These are phyloP conservation scores for Crenichthys baileyi DNA, from an alignment of 2,797 vertebrate species.

Conservation along the genomic window DNA sequence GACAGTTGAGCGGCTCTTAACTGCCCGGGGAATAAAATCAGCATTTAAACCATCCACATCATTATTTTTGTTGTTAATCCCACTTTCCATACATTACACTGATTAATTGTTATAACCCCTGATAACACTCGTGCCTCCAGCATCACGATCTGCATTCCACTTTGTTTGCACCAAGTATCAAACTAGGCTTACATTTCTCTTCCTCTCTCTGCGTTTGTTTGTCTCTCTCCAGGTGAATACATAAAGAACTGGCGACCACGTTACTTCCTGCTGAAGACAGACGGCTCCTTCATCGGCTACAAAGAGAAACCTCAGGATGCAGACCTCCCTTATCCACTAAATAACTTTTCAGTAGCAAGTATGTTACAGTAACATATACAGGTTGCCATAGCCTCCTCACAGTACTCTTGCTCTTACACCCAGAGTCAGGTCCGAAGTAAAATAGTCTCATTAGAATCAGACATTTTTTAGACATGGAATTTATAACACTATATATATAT, in stretches of 20 bases:
- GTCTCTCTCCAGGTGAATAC: constrained; percentile 88
- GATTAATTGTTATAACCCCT: constrained; percentile 21
- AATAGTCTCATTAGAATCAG: too few species aligned
- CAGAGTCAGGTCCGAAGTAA: too few species aligned
- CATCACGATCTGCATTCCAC: constrained; percentile 5
- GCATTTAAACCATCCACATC: constrained; percentile 53
- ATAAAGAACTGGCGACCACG: constrained; percentile 99
- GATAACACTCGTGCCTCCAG: not conserved
- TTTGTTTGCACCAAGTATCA: constrained; percentile 6
- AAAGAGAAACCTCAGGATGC: constrained; percentile 99
- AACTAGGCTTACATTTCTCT: not conserved
- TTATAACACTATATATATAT: too few species aligned
- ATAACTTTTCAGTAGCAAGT: constrained; percentile 99
- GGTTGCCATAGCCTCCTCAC: not conserved
- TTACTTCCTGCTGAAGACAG: constrained; percentile 97
- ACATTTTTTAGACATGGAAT: too few species aligned
- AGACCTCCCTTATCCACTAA: constrained; percentile 96
- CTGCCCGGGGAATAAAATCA: constrained; percentile 61
- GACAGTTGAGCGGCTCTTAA: constrained; percentile 56
- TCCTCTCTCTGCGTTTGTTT: constrained; percentile 29
- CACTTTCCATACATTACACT: constrained; percentile 27
- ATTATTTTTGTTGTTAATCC: constrained; percentile 43
- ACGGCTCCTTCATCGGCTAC: constrained; percentile 98
- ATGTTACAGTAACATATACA: constrained; percentile 64
- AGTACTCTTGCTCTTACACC: not conserved